phyloP scores from a whole-genome alignment of 2,113 vertebrate species.

The Smithornis capensis region DNA sequence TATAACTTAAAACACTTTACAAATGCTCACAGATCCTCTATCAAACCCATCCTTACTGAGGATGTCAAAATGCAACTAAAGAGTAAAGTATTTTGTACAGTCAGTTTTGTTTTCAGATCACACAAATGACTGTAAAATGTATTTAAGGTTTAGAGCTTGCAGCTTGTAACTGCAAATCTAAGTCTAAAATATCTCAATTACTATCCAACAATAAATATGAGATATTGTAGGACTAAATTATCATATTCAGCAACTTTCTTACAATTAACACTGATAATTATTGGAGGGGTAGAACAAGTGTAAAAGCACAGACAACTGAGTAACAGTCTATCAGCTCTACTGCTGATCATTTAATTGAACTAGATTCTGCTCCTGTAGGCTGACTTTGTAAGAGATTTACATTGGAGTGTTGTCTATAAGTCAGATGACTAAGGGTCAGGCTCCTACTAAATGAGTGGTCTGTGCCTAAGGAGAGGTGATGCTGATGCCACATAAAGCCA shows the following conservation, averaged over 20 bases:
- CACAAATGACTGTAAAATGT: not conserved
- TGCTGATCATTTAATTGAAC: not conserved
- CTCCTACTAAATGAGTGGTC: not conserved
- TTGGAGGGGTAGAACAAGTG: not conserved
- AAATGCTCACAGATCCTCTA: not conserved
- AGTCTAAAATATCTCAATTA: not conserved
- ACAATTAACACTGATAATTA: not conserved
- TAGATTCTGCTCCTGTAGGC: not conserved
- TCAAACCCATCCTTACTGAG: not conserved
- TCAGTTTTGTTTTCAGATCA: not conserved
- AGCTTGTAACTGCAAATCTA: not conserved
- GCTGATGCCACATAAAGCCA: not conserved
- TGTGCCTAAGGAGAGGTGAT: not conserved
- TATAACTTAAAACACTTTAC: not conserved
- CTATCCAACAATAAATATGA: not conserved
- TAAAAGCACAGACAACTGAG: not conserved
- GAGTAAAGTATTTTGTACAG: not conserved
- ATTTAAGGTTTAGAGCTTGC: not conserved
- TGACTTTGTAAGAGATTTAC: not conserved
- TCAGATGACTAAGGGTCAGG: not conserved
- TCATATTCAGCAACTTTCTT: not conserved
- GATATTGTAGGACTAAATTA: not conserved
- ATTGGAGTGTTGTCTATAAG: not conserved
- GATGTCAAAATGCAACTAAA: not conserved
- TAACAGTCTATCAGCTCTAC: not conserved